Conservation (phyloP, 2,113 vertebrate genomes). For the Semicossyphus pulcher region DNA sequence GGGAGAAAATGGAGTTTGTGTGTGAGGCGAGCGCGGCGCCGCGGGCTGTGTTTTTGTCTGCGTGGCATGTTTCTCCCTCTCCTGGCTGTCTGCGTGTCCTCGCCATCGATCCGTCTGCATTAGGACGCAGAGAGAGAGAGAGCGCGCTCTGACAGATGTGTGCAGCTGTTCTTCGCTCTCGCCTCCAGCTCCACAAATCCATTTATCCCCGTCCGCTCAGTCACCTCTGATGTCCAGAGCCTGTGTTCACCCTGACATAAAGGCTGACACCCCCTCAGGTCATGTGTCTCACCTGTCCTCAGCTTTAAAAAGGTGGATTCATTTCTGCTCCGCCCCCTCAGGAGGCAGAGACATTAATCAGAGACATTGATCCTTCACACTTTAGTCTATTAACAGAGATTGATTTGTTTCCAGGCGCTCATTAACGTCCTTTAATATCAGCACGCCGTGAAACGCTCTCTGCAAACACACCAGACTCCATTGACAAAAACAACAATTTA, state of each 20-base stretch:
- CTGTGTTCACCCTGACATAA: slow-evolving; percentile 1
- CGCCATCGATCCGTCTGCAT: slow-evolving; percentile 46
- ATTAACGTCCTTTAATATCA: not conserved
- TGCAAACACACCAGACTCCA: too few relatives aligned
- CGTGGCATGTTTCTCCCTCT: slow-evolving; percentile 7
- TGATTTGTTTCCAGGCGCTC: not conserved
- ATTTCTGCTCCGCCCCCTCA: not conserved
- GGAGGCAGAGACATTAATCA: not conserved
- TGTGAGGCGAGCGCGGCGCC: not conserved
- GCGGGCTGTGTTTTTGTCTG: not conserved
- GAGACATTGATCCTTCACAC: not conserved
- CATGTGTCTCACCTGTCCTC: not conserved
- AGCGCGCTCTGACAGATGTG: slow-evolving; percentile 42
- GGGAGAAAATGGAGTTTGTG: slow-evolving; percentile 22
- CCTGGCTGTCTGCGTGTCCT: slow-evolving; percentile 2
- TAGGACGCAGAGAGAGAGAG: slow-evolving; percentile 11
- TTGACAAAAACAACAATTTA: too few relatives aligned
- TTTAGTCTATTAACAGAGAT: not conserved
- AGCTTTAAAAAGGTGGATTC: not conserved
- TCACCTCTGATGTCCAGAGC: not conserved
- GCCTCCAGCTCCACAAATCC: slow-evolving; percentile 15
- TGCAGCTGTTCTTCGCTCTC: slow-evolving; percentile 12
- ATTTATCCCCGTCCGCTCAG: slow-evolving; percentile 50
- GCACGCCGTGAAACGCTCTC: not conserved
- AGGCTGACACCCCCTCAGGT: not conserved